These are phyloP conservation scores for Calyptommatus sinebrachiatus DNA, from an alignment of 2,113 vertebrate species.

Conservation along the genomic window DNA sequence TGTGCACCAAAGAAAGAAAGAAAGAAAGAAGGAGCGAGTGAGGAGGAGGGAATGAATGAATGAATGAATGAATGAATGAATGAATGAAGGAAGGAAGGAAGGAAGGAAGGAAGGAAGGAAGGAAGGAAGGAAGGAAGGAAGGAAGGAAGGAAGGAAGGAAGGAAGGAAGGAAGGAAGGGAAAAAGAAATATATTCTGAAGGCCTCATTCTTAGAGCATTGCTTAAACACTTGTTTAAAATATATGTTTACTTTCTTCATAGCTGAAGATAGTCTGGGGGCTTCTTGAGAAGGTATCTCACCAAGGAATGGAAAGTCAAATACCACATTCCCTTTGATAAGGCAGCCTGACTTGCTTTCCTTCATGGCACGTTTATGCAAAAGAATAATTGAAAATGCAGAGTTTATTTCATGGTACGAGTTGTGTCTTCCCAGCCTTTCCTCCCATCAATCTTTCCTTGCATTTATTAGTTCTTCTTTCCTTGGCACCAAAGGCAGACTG, in stretches of 20 bases:
- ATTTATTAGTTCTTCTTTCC: constrained; percentile 10
- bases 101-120: too few species aligned
- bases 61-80: too few species aligned
- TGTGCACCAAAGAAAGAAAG: neutral
- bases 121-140: too few species aligned
- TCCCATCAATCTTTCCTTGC: constrained; percentile 13
- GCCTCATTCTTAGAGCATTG: constrained; percentile 1
- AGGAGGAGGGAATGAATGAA: too few species aligned
- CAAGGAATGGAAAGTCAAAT: constrained; percentile 18
- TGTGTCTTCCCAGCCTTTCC: constrained; percentile 9
- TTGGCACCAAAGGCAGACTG: neutral
- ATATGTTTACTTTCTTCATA: neutral
- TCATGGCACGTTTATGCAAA: constrained; percentile 22
- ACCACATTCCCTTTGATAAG: neutral
- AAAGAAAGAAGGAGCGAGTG: too few species aligned
- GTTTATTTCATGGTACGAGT: constrained; percentile 32
- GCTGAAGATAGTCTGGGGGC: constrained; percentile 1
- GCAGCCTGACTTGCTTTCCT: neutral
- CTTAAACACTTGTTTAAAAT: constrained; percentile 14
- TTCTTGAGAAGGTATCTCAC: constrained; percentile 10
- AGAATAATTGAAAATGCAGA: constrained; percentile 10
- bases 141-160: too few species aligned
- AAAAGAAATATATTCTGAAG: neutral
- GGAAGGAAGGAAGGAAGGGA: neutral
- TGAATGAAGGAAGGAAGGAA: too few species aligned